Evolutionary conservation across 2,797 vertebrate species (phyloP), one percentile per base, ranked within the genome.

Genomic region (Columba guinea): DNA sequence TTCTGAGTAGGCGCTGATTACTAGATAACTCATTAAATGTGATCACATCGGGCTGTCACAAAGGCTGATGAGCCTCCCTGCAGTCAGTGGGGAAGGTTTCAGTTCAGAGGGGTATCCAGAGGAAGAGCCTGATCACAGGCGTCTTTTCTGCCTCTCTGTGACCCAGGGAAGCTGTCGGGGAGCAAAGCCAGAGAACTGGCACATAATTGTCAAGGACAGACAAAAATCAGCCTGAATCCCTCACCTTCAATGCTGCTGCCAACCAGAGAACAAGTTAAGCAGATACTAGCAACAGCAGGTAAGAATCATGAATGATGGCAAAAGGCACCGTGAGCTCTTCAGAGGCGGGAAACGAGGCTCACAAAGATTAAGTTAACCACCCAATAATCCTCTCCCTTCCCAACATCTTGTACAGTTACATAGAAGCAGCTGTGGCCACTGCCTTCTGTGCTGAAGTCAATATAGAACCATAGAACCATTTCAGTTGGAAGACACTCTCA

Each of bases 31-130:
- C 23, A 16, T 28, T 63, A 62, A 74, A 60, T 7, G 5, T 14
- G 37, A 63, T 21, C 0, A 3, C 13, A 63, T 5, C 1, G 0
- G 34, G 59, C 32, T 80, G 62, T n/a, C 41, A 69, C 28, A 75
- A 56, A 37, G 20, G 23, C 34, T 37, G 39, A 51, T 20, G 13
- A 80, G 41, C 30, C 26, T 49, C 35, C 27, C 41, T 13, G 13
- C 1, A 28, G 23, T 7, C 23, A 39, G 17, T 12, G 30, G 14
- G n/a, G 13, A 74, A 11, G 11, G n/a, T 30, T 69, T 65, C 39
- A 13, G n/a, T 20, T 20, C 35, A 58, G 39, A 56, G 5, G 4
- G 11, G 11, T 26, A 22, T 34, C 19, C 13, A 51, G 32, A 59
- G 9, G 23, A 64, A 37, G 20, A 62, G 30, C 17, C 60, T 64